Evolutionary conservation across 2,888 invertebrate genomes (phyloP), one percentile per base, ranked within the genome.

Genomic region (Euplexia lucipara): DNA sequence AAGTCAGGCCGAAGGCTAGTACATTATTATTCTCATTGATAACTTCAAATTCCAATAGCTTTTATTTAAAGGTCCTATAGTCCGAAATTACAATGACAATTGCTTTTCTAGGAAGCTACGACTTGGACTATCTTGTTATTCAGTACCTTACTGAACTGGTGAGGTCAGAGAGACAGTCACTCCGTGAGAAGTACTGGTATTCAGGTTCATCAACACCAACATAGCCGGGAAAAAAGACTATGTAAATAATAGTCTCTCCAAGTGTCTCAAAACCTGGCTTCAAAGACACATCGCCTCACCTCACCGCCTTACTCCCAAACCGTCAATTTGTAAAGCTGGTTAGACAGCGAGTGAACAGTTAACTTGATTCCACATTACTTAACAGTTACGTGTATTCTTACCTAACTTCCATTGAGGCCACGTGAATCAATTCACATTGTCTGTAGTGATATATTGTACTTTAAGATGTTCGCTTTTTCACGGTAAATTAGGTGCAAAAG

Each of bases 301-400:
- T 44, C 9, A 22, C 5, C 2, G 6, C n/a, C 2, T 49, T 44
- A 22, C 49, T 34, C n/a, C 9, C 16, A 34, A 57, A 58, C 39
- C 18, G 14, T 32, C 20, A 47, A 59, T 39, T 64, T 37, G 56
- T 35, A 42, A 57, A 22, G 41, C 52, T 3, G 8, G 18, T n/a
- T 20, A 47, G 5, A 34, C 44, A 44, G 32, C 57, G 58, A 58
- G 34, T 42, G 68, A 63, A 79, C 76, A 52, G 79, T 71, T 62
- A 64, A 67, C 49, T 65, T 54, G 60, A 66, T 57, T 58, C 59
- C 20, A 59, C 49, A 67, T 70, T 70, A 70, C 70, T 69, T 70
- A 69, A 78, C 71, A 39, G 81, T 75, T 80, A 70, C 70, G 53
- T 64, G 64, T 71, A 57, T 71, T 78, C 71, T 81, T 83, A 75